Evolutionary conservation across 23 tunicate species (phyloP), one percentile per base, ranked within the genome.

Genomic region (Styela clava): DNA sequence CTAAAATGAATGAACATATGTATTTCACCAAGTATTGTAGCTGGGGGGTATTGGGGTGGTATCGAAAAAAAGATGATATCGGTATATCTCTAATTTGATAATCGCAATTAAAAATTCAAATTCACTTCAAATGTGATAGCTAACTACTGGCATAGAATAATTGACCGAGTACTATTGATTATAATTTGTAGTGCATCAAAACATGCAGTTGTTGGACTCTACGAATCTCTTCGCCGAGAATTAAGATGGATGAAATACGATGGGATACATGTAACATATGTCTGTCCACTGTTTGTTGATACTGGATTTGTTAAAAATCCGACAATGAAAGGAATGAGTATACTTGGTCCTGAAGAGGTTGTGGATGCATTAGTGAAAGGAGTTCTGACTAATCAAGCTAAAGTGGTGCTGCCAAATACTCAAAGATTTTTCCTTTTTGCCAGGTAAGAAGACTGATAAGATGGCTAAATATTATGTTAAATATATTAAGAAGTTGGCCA

Each of bases 351-450:
- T 1, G 83, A 88, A 23, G 34, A 35, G 5, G 86, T 83, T 27
- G 93, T 88, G 18, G 86, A 88, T 71, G 35, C 61, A 51, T 35
- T 78, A n/a, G 78, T 88, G 79, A 33, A 68, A 5, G 93, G 74
- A 24, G 34, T 88, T 0, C 65, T 69, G 16, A 31, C 44, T n/a
- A 69, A 82, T 56, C 22, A 35, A 3, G 32, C 62, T 56, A 33
- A 34, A 25, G 85, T 82, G 9, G 44, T 27, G 18, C 20, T 82
- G 67, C 85, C 85, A 26, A 35, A 76, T 24, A 67, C 71, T 1
- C 19, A 29, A 19, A 27, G 71, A 24, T 12, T 22, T 29, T 25
- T 27, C 71, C 1, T 25, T 0, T 67, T 67, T 67, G 31, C 31
- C 31, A 67, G 1, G 71, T 67, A 12, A 67, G 71, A n/a, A n/a